Evolutionary conservation across 92 coral and sea anemone species (phyloP).

Genomic region (Zoanthus sociatus): DNA sequence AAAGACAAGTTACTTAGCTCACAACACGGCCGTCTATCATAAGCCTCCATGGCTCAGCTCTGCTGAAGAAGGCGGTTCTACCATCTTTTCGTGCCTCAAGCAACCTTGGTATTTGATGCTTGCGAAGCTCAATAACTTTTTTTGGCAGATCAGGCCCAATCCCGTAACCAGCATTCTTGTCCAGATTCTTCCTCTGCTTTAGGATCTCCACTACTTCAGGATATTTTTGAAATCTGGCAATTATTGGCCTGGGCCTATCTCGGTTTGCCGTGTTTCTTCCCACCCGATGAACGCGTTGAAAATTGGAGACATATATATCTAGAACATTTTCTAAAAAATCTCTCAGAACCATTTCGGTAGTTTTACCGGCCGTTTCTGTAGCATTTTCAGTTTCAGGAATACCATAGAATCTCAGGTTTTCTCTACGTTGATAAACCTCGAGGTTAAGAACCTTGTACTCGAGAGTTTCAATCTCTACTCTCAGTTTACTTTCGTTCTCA

Average conservation of each 20-base stretch:
- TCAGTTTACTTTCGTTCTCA: constrained; percentile 32
- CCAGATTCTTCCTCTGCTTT: constrained; percentile 36
- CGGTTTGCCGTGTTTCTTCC: constrained; percentile 10
- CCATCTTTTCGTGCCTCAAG: constrained; percentile 34
- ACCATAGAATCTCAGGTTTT: constrained; percentile 48
- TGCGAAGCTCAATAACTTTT: constrained; percentile 34
- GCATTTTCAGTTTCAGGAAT: constrained; percentile 20
- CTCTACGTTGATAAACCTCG: constrained; percentile 38
- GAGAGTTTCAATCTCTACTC: constrained; percentile 42
- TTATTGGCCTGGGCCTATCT: constrained; percentile 36
- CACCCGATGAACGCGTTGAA: constrained; percentile 29
- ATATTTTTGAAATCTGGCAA: constrained; percentile 39
- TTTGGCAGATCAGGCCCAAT: constrained; percentile 39
- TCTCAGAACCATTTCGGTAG: constrained; percentile 33
- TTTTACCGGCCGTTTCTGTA: constrained; percentile 5
- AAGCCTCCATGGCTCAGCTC: constrained; percentile 48
- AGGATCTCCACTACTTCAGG: constrained; percentile 29
- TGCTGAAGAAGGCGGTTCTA: constrained; percentile 37
- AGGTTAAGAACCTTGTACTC: constrained; percentile 21
- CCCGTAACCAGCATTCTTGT: constrained; percentile 22
- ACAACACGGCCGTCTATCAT: constrained; percentile 27
- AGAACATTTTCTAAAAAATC: constrained; percentile 29
- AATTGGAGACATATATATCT: constrained; percentile 25
- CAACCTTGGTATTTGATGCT: constrained; percentile 20
- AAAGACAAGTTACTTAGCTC: constrained; percentile 20